These are phyloP conservation scores for Drosophila pseudotalamancana DNA, from an alignment of 2,888 invertebrate genomes.

Conservation along the genomic window DNA sequence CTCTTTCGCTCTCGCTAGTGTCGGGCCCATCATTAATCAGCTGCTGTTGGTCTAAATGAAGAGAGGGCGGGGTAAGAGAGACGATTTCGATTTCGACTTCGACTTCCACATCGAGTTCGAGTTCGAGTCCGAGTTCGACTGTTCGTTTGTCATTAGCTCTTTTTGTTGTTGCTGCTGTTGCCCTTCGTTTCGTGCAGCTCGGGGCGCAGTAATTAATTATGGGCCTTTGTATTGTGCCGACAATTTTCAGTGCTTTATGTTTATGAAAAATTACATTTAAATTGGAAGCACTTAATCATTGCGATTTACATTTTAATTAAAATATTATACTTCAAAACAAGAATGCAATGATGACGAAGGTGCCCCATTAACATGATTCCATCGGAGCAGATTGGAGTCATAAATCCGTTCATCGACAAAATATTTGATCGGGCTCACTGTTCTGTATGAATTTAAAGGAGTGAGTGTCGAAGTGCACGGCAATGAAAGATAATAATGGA, in stretches of 20 bases:
- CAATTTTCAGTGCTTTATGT: conserved; percentile 77
- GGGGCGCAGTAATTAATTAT: conserved; percentile 81
- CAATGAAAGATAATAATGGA: conserved; percentile 75
- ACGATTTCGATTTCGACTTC: conserved; percentile 20
- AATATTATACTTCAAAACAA: conserved; percentile 72
- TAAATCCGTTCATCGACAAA: too few relatives aligned
- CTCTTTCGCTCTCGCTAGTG: conserved; percentile 13
- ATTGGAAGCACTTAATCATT: conserved; percentile 79
- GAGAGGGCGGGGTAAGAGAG: background rate
- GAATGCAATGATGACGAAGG: conserved; percentile 19
- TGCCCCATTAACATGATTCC: conserved; percentile 32
- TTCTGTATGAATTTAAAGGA: background rate
- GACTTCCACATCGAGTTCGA: too few relatives aligned
- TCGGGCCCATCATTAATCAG: conserved; percentile 79
- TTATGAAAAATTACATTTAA: conserved; percentile 80
- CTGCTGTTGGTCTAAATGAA: conserved; percentile 26
- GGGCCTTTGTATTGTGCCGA: conserved; percentile 75
- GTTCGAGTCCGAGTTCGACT: conserved; percentile 30
- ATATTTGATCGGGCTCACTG: background rate
- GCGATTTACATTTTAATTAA: conserved; percentile 81
- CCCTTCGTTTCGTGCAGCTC: conserved; percentile 60
- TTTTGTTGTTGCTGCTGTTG: conserved; percentile 41
- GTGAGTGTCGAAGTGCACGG: conserved; percentile 64
- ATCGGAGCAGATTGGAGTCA: too few relatives aligned
- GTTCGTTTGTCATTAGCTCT: conserved; percentile 74